Conservation (phyloP, 2,113 vertebrate genomes). For the Trachemys scripta region DNA sequence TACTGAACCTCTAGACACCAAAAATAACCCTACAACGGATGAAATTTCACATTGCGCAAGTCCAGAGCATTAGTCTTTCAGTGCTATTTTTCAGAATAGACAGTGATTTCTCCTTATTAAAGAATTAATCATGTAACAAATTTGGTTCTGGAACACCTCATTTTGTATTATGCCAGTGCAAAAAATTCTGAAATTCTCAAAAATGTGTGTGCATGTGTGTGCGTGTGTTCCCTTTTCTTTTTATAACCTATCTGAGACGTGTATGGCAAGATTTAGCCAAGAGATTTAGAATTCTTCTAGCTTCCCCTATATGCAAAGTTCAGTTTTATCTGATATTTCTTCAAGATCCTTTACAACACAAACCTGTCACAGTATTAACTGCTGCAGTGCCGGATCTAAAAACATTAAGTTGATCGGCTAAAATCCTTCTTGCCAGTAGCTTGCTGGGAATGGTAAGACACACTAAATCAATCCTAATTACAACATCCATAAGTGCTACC, state of each 20-base stretch:
- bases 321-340: not conserved
- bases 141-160: not conserved
- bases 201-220: not conserved
- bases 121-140: not conserved
- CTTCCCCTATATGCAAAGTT: not conserved
- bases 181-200: not conserved
- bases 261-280: not conserved
- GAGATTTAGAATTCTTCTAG: not conserved
- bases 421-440: not conserved
- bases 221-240: not conserved
- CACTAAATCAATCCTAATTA: not conserved
- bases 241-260: not conserved
- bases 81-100: not conserved
- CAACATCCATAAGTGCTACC: not conserved
- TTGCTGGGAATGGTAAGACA: not conserved
- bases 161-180: not conserved
- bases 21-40: not conserved
- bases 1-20: not conserved
- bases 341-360: not conserved
- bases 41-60: not conserved
- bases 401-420: not conserved
- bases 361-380: not conserved
- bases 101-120: not conserved
- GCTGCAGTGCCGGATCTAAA: not conserved
- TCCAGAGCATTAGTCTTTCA: not conserved